These are phyloP conservation scores for Anorthoa munda DNA, from an alignment of 2,888 invertebrate genomes.

Conservation along the genomic window DNA sequence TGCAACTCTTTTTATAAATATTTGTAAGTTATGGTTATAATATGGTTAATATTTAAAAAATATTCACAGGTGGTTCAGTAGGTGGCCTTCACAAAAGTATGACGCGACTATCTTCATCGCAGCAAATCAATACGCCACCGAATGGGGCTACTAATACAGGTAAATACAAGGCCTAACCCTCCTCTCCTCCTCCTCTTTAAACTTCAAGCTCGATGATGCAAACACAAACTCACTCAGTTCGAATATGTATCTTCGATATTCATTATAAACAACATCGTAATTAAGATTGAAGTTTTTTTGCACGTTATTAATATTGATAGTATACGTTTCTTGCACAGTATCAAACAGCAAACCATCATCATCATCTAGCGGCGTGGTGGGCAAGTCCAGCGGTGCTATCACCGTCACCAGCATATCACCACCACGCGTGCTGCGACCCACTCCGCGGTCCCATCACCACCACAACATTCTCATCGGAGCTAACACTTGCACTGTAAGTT, in stretches of 20 bases:
- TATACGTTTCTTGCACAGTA: conserved; percentile 37
- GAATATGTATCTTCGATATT: too few species aligned
- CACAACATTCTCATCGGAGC: conserved; percentile 85
- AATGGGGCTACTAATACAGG: conserved; percentile 81
- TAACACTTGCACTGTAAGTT: conserved; percentile 39
- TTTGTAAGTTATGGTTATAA: too few species aligned
- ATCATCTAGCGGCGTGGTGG: conserved; percentile 61
- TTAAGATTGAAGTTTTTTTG: too few species aligned
- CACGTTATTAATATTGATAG: too few species aligned
- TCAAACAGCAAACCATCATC: conserved; percentile 71
- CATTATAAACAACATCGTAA: too few species aligned
- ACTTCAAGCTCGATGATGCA: too few species aligned
- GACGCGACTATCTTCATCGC: conserved; percentile 95
- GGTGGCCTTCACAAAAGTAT: conserved; percentile 96
- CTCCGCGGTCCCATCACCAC: conserved; percentile 90
- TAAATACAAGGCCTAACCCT: too few species aligned
- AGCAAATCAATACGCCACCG: conserved; percentile 93
- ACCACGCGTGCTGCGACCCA: conserved; percentile 87
- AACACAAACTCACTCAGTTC: too few species aligned
- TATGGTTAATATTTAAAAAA: too few species aligned
- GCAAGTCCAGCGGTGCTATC: conserved; percentile 63
- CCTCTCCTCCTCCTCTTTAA: too few species aligned
- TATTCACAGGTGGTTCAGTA: conserved; percentile 93
- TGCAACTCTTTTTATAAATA: too few species aligned
- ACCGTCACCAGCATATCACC: conserved; percentile 75